phyloP scores from a whole-genome alignment of 2,797 vertebrate genomes.

The Merluccius polli region DNA sequence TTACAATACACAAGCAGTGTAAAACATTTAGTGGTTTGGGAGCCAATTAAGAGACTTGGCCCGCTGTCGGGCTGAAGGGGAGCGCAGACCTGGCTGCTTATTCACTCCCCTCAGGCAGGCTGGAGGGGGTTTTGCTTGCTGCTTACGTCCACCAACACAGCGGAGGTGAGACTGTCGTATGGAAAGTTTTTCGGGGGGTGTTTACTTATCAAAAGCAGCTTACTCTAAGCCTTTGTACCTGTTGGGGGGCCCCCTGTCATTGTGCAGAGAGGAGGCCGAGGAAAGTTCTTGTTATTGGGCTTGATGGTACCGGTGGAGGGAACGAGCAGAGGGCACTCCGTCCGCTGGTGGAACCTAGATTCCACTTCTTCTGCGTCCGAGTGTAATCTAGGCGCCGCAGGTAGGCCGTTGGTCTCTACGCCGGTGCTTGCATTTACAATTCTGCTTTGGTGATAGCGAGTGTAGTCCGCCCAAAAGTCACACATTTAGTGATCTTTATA shows the following conservation, averaged over 20 bases:
- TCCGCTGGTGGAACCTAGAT: not conserved
- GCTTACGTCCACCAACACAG: constrained; percentile 27
- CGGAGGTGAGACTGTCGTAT: constrained; percentile 15
- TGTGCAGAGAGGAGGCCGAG: not conserved
- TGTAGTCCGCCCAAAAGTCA: no score
- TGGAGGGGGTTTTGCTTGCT: constrained; percentile 40
- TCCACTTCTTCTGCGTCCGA: no score
- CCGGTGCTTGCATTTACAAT: not conserved
- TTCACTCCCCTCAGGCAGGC: constrained; percentile 47
- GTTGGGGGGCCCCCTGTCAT: no score
- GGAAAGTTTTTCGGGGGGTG: constrained; percentile 3
- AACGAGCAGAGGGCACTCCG: not conserved
- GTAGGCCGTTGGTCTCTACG: no score
- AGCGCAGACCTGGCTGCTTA: constrained; percentile 32
- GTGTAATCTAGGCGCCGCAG: no score
- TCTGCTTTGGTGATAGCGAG: no score
- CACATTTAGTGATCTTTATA: no score
- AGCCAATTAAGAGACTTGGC: constrained; percentile 32
- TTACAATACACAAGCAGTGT: constrained; percentile 5
- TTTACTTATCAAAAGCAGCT: constrained; percentile 16
- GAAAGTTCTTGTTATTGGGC: not conserved
- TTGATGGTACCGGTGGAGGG: not conserved
- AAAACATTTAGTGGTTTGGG: constrained; percentile 24
- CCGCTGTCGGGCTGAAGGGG: constrained; percentile 15
- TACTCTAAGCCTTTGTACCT: no score